These are phyloP conservation scores for Hemicentrotus pulcherrimus DNA, from an alignment of 35 echinoderm and acorn worm genomes.

Conservation along the genomic window DNA sequence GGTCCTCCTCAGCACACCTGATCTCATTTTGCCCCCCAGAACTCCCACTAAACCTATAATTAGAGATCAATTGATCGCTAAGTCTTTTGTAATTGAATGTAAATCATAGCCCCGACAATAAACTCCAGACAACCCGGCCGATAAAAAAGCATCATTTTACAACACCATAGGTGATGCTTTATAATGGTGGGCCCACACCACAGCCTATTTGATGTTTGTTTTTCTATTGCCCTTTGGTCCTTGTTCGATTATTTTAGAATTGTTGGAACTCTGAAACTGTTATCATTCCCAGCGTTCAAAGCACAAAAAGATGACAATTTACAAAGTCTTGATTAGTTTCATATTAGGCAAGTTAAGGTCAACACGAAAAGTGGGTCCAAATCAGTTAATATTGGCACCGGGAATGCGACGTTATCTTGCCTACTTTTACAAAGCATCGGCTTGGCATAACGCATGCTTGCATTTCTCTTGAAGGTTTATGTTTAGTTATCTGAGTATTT, in stretches of 20 bases:
- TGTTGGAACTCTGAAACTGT: neutral
- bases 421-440: neutral
- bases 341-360: slow-evolving; percentile 23
- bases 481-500: neutral
- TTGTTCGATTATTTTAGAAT: neutral
- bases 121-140: neutral
- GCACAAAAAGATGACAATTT: slow-evolving; percentile 10
- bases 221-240: neutral
- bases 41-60: neutral
- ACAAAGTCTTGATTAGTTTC: slow-evolving; percentile 37
- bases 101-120: neutral
- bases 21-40: neutral
- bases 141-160: slow-evolving; percentile 5
- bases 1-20: neutral
- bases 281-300: neutral
- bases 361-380: slow-evolving; percentile 3
- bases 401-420: neutral
- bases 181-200: neutral
- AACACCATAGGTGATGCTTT: neutral
- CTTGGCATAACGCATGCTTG: neutral
- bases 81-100: slow-evolving; percentile 48
- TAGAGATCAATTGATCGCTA: slow-evolving; percentile 3
- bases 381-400: neutral
- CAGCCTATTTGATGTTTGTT: neutral
- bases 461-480: neutral